Evolutionary conservation across 2,888 invertebrate species (phyloP).

Genomic region (Eulithis testata): DNA sequence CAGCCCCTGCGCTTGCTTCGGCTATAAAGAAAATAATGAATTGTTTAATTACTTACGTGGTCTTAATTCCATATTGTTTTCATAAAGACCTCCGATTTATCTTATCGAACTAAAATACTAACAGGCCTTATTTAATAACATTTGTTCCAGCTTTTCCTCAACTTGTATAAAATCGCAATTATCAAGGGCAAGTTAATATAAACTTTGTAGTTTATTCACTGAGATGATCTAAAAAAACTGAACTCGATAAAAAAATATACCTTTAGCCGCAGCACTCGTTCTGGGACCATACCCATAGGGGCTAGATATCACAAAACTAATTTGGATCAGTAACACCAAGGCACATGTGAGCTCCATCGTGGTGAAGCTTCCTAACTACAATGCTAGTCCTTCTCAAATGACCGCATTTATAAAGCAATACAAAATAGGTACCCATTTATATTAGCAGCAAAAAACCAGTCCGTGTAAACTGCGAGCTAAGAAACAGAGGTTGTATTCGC

Average conservation of each 20-base stretch:
- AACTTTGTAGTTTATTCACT: conserved; percentile 1
- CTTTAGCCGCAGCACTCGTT: conserved; percentile 69
- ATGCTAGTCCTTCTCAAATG: conserved; percentile 65
- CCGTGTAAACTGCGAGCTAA: conserved; percentile 70
- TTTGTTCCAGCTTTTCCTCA: conserved; percentile 5
- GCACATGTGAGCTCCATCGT: conserved; percentile 74
- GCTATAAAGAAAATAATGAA: conserved; percentile 49
- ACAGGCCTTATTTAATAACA: conserved; percentile 1
- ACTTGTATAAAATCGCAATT: conserved; percentile 5
- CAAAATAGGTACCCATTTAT: conserved; percentile 72
- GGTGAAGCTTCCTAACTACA: conserved; percentile 72
- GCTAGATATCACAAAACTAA: conserved; percentile 61
- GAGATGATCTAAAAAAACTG: conserved; percentile 18
- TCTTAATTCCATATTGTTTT: neutral
- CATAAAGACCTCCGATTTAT: neutral
- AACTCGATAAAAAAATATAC: conserved; percentile 41
- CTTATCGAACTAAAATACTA: neutral
- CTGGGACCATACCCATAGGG: conserved; percentile 76
- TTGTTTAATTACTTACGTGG: neutral
- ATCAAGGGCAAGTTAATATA: conserved; percentile 30
- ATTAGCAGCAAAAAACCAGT: conserved; percentile 77
- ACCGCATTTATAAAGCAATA: conserved; percentile 79
- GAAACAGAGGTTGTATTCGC: conserved; percentile 69
- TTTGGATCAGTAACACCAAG: conserved; percentile 58
- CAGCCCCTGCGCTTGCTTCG: conserved; percentile 61